Conservation (phyloP, 2,113 vertebrate genomes). For the Takifugu flavidus region DNA sequence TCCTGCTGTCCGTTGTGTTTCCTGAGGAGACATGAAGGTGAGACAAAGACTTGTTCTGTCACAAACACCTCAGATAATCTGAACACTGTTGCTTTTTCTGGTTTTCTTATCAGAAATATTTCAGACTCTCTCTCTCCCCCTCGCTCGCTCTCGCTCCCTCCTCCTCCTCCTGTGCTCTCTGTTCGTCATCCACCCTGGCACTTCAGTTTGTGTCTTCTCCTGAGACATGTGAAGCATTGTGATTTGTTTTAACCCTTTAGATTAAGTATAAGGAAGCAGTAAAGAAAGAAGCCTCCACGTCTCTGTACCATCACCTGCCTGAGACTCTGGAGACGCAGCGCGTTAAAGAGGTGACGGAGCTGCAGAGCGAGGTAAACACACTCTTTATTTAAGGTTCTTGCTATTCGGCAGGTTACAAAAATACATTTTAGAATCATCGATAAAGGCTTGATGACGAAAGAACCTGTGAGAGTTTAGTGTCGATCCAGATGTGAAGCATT, state of each 20-base stretch:
- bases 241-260: slow-evolving; percentile 27
- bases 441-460: too few species aligned
- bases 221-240: not conserved
- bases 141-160: not conserved
- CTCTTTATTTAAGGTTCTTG: not conserved
- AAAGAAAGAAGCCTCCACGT: slow-evolving; percentile 75
- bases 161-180: not conserved
- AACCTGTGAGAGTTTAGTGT: too few species aligned
- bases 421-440: too few species aligned
- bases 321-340: slow-evolving; percentile 85
- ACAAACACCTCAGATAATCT: slow-evolving; percentile 26
- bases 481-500: too few species aligned
- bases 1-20: too few species aligned
- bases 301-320: slow-evolving; percentile 83
- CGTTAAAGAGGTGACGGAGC: slow-evolving; percentile 78
- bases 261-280: slow-evolving; percentile 81
- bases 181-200: not conserved
- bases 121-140: slow-evolving; percentile 69
- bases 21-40: not conserved
- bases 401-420: too few species aligned
- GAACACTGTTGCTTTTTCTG: slow-evolving; percentile 38
- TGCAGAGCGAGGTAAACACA: slow-evolving; percentile 78
- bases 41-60: slow-evolving; percentile 5
- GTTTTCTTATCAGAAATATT: slow-evolving; percentile 64
- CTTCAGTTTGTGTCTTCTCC: not conserved